Conservation (phyloP, 2,797 vertebrate species). For the Cygnus olor region DNA sequence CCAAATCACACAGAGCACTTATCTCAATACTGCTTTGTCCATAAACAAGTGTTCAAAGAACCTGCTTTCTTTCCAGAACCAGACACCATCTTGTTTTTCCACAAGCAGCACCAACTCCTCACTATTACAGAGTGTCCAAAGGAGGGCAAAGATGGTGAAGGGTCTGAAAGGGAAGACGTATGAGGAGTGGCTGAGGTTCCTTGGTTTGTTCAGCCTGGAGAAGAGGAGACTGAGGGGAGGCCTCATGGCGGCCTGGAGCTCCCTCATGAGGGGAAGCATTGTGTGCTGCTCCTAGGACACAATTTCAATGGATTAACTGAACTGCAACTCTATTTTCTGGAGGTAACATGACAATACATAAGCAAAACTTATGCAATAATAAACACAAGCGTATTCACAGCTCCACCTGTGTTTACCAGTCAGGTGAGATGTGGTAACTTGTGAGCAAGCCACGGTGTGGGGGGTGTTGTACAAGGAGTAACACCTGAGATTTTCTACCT, state of each 20-base stretch:
- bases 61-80: not conserved
- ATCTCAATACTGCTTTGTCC: not conserved
- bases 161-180: not conserved
- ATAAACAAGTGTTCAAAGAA: not conserved
- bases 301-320: not conserved
- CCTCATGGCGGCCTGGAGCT: not conserved
- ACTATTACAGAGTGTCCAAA: not conserved
- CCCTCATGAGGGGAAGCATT: not conserved
- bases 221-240: not conserved
- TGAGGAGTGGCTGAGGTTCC: not conserved
- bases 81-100: not conserved
- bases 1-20: not conserved
- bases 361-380: not conserved
- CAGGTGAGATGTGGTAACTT: not conserved
- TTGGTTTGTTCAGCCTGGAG: not conserved
- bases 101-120: not conserved
- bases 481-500: not conserved
- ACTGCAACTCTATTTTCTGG: not conserved
- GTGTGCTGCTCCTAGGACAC: not conserved
- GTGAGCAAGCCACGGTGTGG: not conserved
- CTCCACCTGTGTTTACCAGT: not conserved
- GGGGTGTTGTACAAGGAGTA: not conserved
- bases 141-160: not conserved
- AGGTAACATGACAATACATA: not conserved
- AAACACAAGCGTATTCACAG: not conserved